These are phyloP conservation scores for Lithobates sylvaticus DNA, from an alignment of 2,797 vertebrate genomes.

Conservation along the genomic window DNA sequence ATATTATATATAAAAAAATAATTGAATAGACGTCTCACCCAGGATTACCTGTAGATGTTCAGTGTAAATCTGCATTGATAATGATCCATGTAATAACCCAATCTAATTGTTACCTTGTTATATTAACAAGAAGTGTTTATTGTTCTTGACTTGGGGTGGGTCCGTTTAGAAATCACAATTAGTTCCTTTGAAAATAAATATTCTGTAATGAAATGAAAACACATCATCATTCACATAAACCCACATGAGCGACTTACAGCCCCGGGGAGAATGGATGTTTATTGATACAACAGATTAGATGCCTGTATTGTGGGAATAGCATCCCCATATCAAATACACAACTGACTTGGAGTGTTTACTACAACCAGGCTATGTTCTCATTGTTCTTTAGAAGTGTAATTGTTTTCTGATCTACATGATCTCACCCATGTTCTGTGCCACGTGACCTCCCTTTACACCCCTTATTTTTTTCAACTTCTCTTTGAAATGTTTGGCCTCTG, in stretches of 20 bases:
- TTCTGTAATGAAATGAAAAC: conserved; percentile 58
- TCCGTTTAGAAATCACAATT: conserved; percentile 34
- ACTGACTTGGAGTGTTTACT: not conserved
- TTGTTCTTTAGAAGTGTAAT: not conserved
- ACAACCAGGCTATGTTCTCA: not conserved
- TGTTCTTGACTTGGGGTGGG: conserved; percentile 33
- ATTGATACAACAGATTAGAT: not conserved
- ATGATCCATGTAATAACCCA: not conserved
- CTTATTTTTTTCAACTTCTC: too few relatives aligned
- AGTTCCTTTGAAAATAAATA: conserved; percentile 49
- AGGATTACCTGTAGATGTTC: not conserved
- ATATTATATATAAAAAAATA: too few relatives aligned
- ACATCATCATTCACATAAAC: not conserved
- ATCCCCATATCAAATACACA: not conserved
- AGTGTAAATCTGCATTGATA: not conserved
- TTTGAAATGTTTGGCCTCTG: too few relatives aligned
- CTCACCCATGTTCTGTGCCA: too few relatives aligned
- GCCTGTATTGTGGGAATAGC: not conserved
- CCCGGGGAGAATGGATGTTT: conserved; percentile 23
- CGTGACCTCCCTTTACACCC: too few relatives aligned
- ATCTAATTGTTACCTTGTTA: not conserved
- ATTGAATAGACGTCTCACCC: too few relatives aligned
- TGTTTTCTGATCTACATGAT: too few relatives aligned
- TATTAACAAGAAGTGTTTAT: conserved; percentile 33
- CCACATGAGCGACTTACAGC: not conserved